Evolutionary conservation across 2,888 invertebrate genomes (phyloP).

Genomic region (Harpagoxenus sublaevis): DNA sequence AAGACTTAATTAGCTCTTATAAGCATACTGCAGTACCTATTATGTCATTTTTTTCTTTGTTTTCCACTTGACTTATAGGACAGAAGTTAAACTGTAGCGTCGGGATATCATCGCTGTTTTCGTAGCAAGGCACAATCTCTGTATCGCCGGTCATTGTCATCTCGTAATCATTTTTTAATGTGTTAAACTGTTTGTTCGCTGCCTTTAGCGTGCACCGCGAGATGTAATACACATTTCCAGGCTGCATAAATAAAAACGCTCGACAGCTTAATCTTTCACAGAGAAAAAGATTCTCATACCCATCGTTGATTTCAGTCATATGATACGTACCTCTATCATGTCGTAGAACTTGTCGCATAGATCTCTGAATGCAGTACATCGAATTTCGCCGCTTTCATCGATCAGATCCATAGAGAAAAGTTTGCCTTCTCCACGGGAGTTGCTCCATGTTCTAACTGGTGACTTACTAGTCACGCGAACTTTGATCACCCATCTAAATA

Average conservation of each 20-base stretch:
- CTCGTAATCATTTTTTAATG: conserved; percentile 97
- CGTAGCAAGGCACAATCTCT: conserved; percentile 86
- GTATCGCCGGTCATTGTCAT: conserved; percentile 95
- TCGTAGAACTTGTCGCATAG: conserved; percentile 96
- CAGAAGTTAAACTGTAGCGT: conserved; percentile 87
- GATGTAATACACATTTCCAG: conserved; percentile 95
- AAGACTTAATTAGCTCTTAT: not conserved
- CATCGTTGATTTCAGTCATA: not conserved
- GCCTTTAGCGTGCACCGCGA: conserved; percentile 95
- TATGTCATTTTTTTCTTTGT: conserved; percentile 89
- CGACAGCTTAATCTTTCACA: not conserved
- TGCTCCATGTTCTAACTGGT: conserved; percentile 94
- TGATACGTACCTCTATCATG: conserved; percentile 91
- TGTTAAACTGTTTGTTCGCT: conserved; percentile 96
- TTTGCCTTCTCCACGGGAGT: conserved; percentile 97
- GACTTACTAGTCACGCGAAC: conserved; percentile 95
- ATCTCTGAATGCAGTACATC: conserved; percentile 96
- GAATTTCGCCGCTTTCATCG: conserved; percentile 97
- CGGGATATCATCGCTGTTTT: conserved; percentile 89
- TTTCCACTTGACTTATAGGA: conserved; percentile 90
- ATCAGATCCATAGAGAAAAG: conserved; percentile 97
- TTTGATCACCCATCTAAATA: conserved; percentile 94
- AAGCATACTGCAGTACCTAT: conserved; percentile 89
- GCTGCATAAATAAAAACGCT: conserved; percentile 85
- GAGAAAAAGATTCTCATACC: not conserved